phyloP scores from a whole-genome alignment of 2,113 vertebrate genomes.

The Ciconia boyciana region DNA sequence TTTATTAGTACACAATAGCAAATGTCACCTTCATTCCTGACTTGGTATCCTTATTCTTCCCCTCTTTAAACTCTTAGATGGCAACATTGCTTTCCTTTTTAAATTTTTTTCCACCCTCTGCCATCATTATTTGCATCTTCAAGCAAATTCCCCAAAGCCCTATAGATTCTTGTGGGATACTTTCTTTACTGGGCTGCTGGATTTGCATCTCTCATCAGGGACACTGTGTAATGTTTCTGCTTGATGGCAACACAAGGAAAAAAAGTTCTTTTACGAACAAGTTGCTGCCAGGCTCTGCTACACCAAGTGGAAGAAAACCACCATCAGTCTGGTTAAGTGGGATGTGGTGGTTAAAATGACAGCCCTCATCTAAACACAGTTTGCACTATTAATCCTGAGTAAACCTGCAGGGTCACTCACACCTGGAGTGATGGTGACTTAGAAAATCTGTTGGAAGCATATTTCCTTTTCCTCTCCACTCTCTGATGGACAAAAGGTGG shows the following conservation, averaged over 20 bases:
- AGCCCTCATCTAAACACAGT: neutral
- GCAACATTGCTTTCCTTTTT: neutral
- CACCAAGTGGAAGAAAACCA: accelerated
- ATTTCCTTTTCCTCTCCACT: neutral
- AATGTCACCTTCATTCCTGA: neutral
- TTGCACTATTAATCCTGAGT: neutral
- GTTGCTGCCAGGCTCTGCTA: neutral
- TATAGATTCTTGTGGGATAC: neutral
- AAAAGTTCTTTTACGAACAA: neutral
- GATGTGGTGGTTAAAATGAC: neutral
- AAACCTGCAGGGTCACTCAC: neutral
- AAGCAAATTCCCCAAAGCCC: neutral
- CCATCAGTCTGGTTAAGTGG: neutral
- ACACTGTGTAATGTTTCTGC: neutral
- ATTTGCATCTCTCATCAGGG: neutral
- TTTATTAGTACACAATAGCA: neutral
- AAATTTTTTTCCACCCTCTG: neutral
- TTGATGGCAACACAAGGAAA: neutral
- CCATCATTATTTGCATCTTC: neutral
- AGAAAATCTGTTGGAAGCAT: neutral
- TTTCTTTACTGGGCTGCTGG: neutral
- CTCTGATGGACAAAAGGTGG: neutral
- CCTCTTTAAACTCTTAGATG: neutral
- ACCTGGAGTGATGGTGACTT: neutral
- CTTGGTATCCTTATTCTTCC: neutral